A percentile compares a stretch with the other conserved stretches of the same genome.
Conservation (phyloP, 1,140 invertebrate species). For the Drosophila funebris region DNA sequence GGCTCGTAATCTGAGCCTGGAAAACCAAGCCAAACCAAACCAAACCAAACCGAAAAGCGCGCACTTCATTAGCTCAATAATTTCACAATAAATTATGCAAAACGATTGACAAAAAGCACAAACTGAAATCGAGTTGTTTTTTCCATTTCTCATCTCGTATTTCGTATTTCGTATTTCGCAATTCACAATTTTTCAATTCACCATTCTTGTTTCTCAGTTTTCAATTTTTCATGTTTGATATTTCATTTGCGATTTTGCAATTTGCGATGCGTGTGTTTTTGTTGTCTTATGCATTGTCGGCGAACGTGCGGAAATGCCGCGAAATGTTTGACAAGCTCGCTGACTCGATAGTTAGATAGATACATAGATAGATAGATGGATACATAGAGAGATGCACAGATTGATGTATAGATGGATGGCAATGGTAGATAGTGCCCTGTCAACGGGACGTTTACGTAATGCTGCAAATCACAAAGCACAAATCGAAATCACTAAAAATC, state of each 20-base stretch:
- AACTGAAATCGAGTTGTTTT: slow-evolving; percentile 8
- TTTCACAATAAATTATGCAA: slow-evolving; percentile 70
- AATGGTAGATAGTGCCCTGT: not conserved
- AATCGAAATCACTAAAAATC: slow-evolving; percentile 45
- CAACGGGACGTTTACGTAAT: slow-evolving; percentile 53
- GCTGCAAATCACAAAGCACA: slow-evolving; percentile 27
- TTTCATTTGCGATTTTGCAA: slow-evolving; percentile 4
- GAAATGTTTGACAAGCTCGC: slow-evolving; percentile 23
- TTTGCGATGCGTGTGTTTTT: not conserved
- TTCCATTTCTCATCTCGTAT: slow-evolving; percentile 5
- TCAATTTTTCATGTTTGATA: slow-evolving; percentile 3
- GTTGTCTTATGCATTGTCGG: slow-evolving; percentile 12
- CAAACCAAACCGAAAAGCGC: slow-evolving; percentile 45
- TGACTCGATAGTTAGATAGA: not conserved
- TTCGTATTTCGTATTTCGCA: too few relatives aligned
- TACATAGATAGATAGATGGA: not conserved
- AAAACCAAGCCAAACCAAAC: slow-evolving; percentile 27
- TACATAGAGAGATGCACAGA: not conserved
- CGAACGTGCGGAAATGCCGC: slow-evolving; percentile 25
- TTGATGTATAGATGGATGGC: not conserved
- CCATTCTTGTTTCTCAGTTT: not conserved
- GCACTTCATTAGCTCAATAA: slow-evolving; percentile 78
- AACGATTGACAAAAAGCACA: slow-evolving; percentile 42
- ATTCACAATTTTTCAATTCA: too few relatives aligned
- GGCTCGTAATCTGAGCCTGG: slow-evolving; percentile 51